Conservation (phyloP, 2,797 vertebrate genomes). For the Cirrhinus molitorella region DNA sequence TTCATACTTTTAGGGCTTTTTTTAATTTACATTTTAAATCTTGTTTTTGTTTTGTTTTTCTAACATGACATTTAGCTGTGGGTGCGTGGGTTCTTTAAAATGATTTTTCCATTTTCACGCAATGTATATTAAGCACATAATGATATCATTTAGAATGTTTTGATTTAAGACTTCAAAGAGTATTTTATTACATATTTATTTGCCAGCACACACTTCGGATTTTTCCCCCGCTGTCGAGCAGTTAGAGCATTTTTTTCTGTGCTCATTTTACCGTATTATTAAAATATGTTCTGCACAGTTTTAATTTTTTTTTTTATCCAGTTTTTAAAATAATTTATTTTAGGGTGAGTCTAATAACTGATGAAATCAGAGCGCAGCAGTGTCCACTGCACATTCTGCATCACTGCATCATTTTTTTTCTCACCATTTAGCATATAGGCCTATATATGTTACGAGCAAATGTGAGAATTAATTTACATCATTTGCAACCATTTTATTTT, state of each 20-base stretch:
- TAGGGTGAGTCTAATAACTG: neutral
- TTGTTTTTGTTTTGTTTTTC: neutral
- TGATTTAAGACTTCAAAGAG: neutral
- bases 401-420: neutral
- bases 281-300: neutral
- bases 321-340: neutral
- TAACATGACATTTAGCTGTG: neutral
- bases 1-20: neutral
- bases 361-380: neutral
- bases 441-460: neutral
- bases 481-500: neutral
- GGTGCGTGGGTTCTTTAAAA: neutral
- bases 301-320: neutral
- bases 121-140: neutral
- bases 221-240: neutral
- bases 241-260: neutral
- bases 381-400: neutral
- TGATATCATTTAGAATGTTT: neutral
- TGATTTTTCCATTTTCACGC: neutral
- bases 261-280: neutral
- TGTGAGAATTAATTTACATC: neutral
- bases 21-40: neutral
- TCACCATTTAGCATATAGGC: neutral
- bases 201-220: neutral
- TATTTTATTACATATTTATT: neutral